These are phyloP conservation scores for Herminia tarsipennalis DNA, from an alignment of 2,888 invertebrate genomes.

Conservation along the genomic window DNA sequence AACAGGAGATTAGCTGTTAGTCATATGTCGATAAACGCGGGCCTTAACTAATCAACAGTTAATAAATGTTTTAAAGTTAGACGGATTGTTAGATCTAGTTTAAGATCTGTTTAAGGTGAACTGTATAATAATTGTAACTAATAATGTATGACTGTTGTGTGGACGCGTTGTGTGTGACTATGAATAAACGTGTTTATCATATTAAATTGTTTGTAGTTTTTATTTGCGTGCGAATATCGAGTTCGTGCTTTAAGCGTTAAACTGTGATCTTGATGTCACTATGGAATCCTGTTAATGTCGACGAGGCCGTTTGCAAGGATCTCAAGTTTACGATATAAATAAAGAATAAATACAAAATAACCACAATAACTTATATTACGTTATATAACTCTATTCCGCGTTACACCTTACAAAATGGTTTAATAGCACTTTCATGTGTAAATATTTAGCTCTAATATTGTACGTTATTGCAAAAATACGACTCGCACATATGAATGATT, in stretches of 20 bases:
- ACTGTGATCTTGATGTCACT: conserved; percentile 26
- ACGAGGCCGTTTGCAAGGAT: conserved; percentile 17
- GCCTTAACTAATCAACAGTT: too few species aligned
- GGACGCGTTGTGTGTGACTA: conserved; percentile 63
- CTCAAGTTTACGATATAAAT: conserved; percentile 15
- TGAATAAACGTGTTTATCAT: conserved; percentile 80
- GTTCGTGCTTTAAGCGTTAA: conserved; percentile 37
- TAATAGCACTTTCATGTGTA: too few species aligned
- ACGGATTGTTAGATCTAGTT: conserved; percentile 28
- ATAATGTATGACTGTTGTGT: conserved; percentile 64
- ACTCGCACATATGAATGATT: too few species aligned
- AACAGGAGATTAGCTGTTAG: too few species aligned
- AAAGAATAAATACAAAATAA: conserved; percentile 9
- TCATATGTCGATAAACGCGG: too few species aligned
- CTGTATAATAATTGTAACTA: conserved; percentile 56
- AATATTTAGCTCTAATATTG: too few species aligned
- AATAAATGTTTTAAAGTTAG: too few species aligned
- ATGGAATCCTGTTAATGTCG: conserved; percentile 22
- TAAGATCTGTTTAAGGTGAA: conserved; percentile 40
- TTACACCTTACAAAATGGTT: too few species aligned
- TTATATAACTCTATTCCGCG: too few species aligned
- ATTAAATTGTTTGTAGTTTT: conserved; percentile 68
- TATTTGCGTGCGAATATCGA: conserved; percentile 53
- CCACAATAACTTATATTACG: too few species aligned
- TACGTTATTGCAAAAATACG: too few species aligned